phyloP scores from a whole-genome alignment of 2,888 invertebrate species.

The Stomorhina lunata region DNA sequence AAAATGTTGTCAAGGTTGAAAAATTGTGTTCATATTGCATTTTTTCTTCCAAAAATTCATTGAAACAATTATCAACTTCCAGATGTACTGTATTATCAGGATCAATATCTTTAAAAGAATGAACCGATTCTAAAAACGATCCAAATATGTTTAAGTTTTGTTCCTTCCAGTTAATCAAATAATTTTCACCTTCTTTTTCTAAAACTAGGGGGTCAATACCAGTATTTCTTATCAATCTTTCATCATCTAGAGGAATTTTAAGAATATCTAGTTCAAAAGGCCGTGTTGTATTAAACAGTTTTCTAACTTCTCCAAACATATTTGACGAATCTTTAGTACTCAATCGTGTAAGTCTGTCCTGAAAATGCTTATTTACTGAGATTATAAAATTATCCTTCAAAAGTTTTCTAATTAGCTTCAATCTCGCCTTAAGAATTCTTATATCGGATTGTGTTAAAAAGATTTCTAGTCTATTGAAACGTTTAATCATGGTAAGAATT shows the following conservation, averaged over 20 bases:
- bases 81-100: neutral
- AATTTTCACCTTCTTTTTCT: constrained; percentile 9
- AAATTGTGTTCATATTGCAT: neutral
- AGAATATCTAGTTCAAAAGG: constrained; percentile 2
- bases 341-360: constrained; percentile 1
- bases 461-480: constrained; percentile 19
- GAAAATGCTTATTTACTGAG: constrained; percentile 21
- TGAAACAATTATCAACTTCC: no score
- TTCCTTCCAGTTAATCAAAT: neutral
- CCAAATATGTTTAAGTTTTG: constrained; percentile 30
- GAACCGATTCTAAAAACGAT: constrained; percentile 35
- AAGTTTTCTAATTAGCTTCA: constrained; percentile 9
- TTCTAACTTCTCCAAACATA: constrained; percentile 25
- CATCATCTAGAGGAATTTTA: constrained; percentile 5
- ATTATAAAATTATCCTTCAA: constrained; percentile 23
- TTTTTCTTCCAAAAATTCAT: constrained; percentile 21
- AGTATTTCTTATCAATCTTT: neutral
- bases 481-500: constrained; percentile 26
- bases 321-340: constrained; percentile 22
- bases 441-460: neutral
- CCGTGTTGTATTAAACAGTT: constrained; percentile 17
- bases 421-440: neutral
- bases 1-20: constrained; percentile 11
- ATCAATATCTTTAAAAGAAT: constrained; percentile 33
- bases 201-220: neutral